Conservation (phyloP, 2,113 vertebrate species). For the Salminus brasiliensis region DNA sequence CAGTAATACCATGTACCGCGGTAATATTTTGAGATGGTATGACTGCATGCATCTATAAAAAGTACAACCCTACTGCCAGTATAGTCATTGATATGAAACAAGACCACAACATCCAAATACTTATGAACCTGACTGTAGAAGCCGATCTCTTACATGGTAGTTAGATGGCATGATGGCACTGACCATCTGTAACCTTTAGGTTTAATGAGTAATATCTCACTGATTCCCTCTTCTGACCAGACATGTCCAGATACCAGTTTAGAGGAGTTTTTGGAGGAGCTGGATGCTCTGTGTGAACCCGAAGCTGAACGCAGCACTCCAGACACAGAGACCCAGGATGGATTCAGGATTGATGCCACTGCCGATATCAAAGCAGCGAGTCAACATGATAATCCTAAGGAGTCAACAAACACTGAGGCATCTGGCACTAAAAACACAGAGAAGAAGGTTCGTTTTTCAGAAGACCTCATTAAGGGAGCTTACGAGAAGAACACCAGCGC, state of each 20-base stretch:
- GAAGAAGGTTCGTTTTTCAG: slow-evolving; percentile 77
- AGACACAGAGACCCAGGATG: slow-evolving; percentile 52
- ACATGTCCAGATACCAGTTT: slow-evolving; percentile 61
- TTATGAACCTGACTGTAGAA: no score
- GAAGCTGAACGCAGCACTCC: slow-evolving; percentile 54
- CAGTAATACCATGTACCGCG: no score
- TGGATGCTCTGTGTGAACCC: slow-evolving; percentile 67
- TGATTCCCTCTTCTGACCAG: no score
- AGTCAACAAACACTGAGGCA: slow-evolving; percentile 19
- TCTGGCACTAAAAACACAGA: slow-evolving; percentile 53
- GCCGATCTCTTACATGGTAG: no score
- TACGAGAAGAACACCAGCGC: slow-evolving; percentile 39
- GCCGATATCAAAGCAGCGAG: background rate
- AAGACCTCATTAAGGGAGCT: slow-evolving; percentile 61
- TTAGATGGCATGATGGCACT: no score
- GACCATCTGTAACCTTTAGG: no score
- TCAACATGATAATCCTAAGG: background rate
- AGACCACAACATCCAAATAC: no score
- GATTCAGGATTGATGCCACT: slow-evolving; percentile 28
- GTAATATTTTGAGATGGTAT: no score
- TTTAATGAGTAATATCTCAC: no score
- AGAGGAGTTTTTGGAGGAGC: slow-evolving; percentile 76
- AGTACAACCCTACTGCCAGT: no score
- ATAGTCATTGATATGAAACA: no score
- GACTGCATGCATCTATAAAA: no score